A percentile compares a stretch with the other conserved stretches of the same genome.
Evolutionary conservation across 2,888 invertebrate species (phyloP).

Genomic region (Philopedon plagiatum): DNA sequence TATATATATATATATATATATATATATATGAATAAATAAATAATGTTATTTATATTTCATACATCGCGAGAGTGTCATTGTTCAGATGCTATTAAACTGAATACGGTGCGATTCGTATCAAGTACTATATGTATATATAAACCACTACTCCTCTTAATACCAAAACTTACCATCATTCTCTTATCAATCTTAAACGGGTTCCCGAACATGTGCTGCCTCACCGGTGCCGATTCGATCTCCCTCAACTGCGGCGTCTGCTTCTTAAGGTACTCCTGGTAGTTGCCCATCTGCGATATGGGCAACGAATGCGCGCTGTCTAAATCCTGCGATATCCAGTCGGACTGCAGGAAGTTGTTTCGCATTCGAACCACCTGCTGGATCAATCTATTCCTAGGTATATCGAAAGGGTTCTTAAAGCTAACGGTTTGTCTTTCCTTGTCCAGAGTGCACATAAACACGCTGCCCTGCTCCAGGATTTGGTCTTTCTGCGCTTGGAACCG

Average conservation of each 20-base stretch:
- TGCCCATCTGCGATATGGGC: slow-evolving; percentile 99
- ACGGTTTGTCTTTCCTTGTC: slow-evolving; percentile 71
- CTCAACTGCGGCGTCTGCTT: slow-evolving; percentile 92
- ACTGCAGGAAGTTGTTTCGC: slow-evolving; percentile 93
- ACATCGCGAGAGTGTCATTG: no score
- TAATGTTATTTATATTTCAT: no score
- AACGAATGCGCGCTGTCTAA: slow-evolving; percentile 95
- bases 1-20: no score
- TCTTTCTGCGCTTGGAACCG: slow-evolving; percentile 87
- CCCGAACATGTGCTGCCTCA: slow-evolving; percentile 98
- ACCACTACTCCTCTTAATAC: neutral
- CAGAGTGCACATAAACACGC: slow-evolving; percentile 78
- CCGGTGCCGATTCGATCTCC: slow-evolving; percentile 95
- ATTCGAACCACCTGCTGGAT: slow-evolving; percentile 95
- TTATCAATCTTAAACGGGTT: slow-evolving; percentile 99
- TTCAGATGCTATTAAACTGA: no score
- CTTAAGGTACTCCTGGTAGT: slow-evolving; percentile 98
- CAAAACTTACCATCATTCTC: slow-evolving; percentile 71
- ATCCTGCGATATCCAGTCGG: slow-evolving; percentile 83
- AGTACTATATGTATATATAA: neutral
- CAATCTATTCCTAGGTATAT: slow-evolving; percentile 90
- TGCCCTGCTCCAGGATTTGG: slow-evolving; percentile 89
- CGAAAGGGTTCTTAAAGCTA: slow-evolving; percentile 94
- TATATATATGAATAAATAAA: no score
- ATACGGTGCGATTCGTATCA: no score